Evolutionary conservation across 2,797 vertebrate genomes (phyloP).

Genomic region (Thaleichthys pacificus): DNA sequence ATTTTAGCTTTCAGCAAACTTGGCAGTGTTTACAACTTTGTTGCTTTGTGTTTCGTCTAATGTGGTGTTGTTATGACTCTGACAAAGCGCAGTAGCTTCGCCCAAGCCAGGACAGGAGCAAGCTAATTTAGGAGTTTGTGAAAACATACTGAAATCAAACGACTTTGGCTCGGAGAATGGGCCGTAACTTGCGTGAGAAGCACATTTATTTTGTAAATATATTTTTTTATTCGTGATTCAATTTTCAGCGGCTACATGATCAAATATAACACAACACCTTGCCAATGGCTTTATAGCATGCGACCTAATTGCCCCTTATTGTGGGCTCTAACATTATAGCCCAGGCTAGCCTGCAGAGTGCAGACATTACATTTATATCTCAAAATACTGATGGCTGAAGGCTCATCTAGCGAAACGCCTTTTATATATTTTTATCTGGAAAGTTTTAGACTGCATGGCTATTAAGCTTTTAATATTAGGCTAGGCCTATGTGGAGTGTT

Average conservation of each 20-base stretch:
- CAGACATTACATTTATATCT: background rate
- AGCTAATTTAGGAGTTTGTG: background rate
- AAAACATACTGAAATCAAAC: background rate
- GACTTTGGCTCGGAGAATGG: background rate
- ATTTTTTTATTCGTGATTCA: too few species aligned
- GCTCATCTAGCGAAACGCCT: too few species aligned
- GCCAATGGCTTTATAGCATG: too few species aligned
- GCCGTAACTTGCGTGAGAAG: background rate
- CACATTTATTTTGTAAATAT: background rate
- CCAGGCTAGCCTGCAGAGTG: too few species aligned
- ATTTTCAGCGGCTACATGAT: background rate
- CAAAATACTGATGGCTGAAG: background rate
- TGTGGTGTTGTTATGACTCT: background rate
- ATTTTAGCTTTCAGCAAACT: background rate
- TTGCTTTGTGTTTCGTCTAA: background rate
- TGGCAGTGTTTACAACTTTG: slow-evolving; percentile 13
- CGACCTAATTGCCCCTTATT: too few species aligned
- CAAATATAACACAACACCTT: background rate
- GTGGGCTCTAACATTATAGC: too few species aligned
- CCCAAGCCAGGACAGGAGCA: background rate
- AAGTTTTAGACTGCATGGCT: too few species aligned
- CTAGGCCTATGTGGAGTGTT: background rate
- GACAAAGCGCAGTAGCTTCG: background rate
- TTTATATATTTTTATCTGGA: too few species aligned
- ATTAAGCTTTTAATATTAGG: too few species aligned